Percentiles rank a stretch among this genome's conserved stretches.
Evolutionary conservation across 2,113 vertebrate species (phyloP).

Genomic region (Cochlearius cochlearius): DNA sequence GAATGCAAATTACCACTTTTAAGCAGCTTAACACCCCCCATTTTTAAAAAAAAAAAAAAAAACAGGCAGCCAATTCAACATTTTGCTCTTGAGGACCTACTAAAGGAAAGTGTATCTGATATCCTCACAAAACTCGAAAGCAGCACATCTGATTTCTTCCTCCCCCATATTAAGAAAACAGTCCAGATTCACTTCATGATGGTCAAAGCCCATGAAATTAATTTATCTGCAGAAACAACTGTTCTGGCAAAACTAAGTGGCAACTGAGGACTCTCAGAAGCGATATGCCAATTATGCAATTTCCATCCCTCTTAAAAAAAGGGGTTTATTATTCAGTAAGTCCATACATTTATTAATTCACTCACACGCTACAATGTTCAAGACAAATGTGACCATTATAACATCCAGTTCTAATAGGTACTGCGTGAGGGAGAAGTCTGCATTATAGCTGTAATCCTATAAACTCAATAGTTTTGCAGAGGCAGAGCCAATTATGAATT

Average conservation of each 20-base stretch:
- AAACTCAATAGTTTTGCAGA: not conserved
- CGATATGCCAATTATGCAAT: not conserved
- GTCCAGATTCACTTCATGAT: not conserved
- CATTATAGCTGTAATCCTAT: not conserved
- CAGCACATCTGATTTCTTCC: not conserved
- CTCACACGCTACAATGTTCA: not conserved
- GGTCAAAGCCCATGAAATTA: not conserved
- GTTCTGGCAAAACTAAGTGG: not conserved
- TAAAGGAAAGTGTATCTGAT: not conserved
- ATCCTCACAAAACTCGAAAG: not conserved
- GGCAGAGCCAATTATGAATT: not conserved
- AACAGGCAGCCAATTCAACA: not conserved
- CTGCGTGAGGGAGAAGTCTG: not conserved
- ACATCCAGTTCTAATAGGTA: not conserved
- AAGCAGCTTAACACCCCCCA: not conserved
- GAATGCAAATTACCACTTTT: not conserved
- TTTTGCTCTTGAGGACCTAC: not conserved
- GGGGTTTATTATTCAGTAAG: not conserved
- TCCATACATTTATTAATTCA: conserved; percentile 1
- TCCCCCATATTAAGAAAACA: not conserved
- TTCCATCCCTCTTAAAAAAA: not conserved
- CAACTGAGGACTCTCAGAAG: not conserved
- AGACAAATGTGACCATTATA: not conserved
- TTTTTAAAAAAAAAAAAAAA: not conserved
- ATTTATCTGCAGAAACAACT: conserved; percentile 9